These are phyloP conservation scores for Chrysogorgia sp. DNA, from an alignment of 92 coral and sea anemone species.

Conservation along the genomic window DNA sequence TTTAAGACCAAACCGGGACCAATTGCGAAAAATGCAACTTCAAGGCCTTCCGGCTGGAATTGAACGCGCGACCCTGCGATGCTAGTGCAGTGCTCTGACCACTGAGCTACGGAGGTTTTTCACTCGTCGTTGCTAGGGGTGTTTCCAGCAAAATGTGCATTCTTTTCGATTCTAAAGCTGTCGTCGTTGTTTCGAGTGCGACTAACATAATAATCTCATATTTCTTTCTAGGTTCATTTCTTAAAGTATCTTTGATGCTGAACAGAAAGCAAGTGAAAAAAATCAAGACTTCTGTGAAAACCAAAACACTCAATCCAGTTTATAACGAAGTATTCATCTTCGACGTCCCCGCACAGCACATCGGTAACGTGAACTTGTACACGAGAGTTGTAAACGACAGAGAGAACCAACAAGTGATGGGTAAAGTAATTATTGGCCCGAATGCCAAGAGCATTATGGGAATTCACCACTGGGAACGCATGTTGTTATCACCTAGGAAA, in stretches of 20 bases:
- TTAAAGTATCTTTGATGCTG: slow-evolving; percentile 87
- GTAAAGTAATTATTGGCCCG: slow-evolving; percentile 87
- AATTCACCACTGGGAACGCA: slow-evolving; percentile 96
- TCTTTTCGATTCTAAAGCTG: no score
- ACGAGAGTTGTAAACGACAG: slow-evolving; percentile 79
- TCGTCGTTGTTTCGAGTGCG: neutral
- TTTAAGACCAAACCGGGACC: no score
- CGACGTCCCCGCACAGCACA: slow-evolving; percentile 90
- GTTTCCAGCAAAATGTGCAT: no score
- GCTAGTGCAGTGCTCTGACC: no score
- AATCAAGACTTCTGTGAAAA: slow-evolving; percentile 86
- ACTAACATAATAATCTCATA: neutral
- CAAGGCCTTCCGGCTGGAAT: no score
- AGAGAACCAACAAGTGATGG: slow-evolving; percentile 61
- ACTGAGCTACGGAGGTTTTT: no score
- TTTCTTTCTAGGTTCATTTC: slow-evolving; percentile 68
- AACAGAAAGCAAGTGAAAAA: slow-evolving; percentile 94
- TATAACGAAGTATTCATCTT: slow-evolving; percentile 98
- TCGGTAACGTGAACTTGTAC: slow-evolving; percentile 91
- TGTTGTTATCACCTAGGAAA: slow-evolving; percentile 96
- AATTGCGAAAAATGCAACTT: no score
- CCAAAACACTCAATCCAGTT: slow-evolving; percentile 78
- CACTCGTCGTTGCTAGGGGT: no score
- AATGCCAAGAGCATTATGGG: slow-evolving; percentile 88
- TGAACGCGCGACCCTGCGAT: no score